phyloP scores from a whole-genome alignment of 2,113 vertebrate genomes.

The Bos indicus region DNA sequence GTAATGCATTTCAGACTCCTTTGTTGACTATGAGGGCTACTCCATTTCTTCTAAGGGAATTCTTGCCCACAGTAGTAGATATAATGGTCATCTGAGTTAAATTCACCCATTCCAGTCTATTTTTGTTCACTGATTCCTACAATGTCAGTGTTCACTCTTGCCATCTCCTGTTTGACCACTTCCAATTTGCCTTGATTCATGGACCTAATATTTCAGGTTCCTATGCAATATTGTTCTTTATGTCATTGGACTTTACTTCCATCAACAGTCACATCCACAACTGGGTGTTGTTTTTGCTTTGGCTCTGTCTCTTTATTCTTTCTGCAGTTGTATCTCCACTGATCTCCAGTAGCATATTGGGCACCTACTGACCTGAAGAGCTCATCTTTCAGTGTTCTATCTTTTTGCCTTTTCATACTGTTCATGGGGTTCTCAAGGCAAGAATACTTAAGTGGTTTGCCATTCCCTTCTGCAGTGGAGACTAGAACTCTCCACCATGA shows the following conservation, averaged over 20 bases:
- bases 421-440: background rate
- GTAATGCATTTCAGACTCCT: background rate
- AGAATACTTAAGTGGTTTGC: background rate
- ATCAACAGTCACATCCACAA: background rate
- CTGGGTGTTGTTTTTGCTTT: background rate
- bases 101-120: background rate
- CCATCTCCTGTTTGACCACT: background rate
- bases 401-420: background rate
- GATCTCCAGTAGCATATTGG: background rate
- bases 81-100: background rate
- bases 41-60: background rate
- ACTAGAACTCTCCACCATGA: background rate
- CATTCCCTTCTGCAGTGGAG: background rate
- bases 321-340: background rate
- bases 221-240: background rate
- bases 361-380: background rate
- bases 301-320: background rate
- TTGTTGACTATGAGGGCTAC: background rate
- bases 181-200: background rate
- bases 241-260: background rate
- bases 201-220: background rate
- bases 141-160: background rate
- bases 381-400: background rate
- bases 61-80: background rate
- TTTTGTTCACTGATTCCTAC: background rate